phyloP scores from a whole-genome alignment of 2,797 vertebrate species.

The Okamejei kenojei region DNA sequence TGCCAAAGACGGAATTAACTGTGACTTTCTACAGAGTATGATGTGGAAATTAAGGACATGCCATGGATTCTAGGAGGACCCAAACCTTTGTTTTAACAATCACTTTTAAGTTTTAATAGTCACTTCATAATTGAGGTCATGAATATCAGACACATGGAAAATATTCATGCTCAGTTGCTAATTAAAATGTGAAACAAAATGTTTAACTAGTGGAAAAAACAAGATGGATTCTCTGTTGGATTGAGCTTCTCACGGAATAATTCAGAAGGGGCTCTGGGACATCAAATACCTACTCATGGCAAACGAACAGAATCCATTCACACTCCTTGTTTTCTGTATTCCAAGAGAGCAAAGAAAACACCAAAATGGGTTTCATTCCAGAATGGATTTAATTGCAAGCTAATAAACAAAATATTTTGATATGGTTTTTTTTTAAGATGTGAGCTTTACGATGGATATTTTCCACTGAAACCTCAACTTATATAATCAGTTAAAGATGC shows the following conservation, averaged over 20 bases:
- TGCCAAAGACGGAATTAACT: background rate
- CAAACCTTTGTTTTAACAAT: slow-evolving; percentile 27
- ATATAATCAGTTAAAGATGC: slow-evolving; percentile 30
- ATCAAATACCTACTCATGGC: background rate
- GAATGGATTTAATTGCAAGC: background rate
- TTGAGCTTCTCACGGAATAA: background rate
- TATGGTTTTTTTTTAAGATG: background rate
- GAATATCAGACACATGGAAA: slow-evolving; percentile 30
- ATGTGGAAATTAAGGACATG: background rate
- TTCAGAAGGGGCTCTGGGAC: background rate
- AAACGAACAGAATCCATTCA: background rate
- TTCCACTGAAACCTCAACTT: background rate
- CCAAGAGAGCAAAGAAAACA: background rate
- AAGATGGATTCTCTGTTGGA: background rate
- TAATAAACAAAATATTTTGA: slow-evolving; percentile 30
- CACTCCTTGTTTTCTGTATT: background rate
- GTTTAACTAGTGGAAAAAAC: background rate
- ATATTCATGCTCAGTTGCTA: background rate
- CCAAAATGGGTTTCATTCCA: background rate
- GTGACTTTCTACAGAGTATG: background rate
- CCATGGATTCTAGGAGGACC: background rate
- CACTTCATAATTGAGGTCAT: slow-evolving; percentile 21
- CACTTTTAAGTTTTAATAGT: slow-evolving; percentile 20
- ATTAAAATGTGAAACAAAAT: background rate
- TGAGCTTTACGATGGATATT: slow-evolving; percentile 24